Conservation (phyloP, 1,140 invertebrate species). For the Vollenhovia emeryi region DNA sequence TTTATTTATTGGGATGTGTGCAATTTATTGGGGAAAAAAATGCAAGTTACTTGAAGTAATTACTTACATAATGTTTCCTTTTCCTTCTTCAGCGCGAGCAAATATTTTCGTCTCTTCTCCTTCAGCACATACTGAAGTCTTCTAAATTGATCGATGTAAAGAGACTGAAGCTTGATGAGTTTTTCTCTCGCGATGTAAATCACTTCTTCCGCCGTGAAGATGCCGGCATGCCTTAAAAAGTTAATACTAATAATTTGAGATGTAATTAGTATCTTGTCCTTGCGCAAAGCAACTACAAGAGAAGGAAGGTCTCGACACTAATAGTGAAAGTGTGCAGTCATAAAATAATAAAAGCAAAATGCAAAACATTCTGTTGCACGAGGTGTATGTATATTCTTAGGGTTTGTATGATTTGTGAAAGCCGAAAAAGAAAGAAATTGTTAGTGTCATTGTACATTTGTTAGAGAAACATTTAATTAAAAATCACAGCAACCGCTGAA, state of each 20-base stretch:
- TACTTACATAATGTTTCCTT: constrained; percentile 92
- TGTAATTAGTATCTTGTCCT: constrained; percentile 71
- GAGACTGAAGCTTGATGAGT: constrained; percentile 91
- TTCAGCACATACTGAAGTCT: constrained; percentile 90
- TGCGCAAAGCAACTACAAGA: constrained; percentile 75
- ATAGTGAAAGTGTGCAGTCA: not conserved
- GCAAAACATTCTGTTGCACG: not conserved
- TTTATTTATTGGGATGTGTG: constrained; percentile 43
- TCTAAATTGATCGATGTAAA: constrained; percentile 94
- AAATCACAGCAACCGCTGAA: not conserved
- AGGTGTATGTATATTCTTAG: not conserved
- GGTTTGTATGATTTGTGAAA: not conserved
- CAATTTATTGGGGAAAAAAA: too few relatives aligned
- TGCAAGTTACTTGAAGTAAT: constrained; percentile 7
- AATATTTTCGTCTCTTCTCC: constrained; percentile 91
- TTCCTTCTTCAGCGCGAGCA: constrained; percentile 90
- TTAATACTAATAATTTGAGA: constrained; percentile 82
- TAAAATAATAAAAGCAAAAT: not conserved
- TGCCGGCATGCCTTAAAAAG: constrained; percentile 92
- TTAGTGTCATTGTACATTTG: not conserved
- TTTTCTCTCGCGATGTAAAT: constrained; percentile 91
- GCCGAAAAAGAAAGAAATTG: not conserved
- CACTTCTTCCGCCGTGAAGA: constrained; percentile 95
- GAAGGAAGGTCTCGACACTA: not conserved
- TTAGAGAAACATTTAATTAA: not conserved